Base-by-base conservation (phyloP, 2,113 vertebrate genomes). In the Varanus salvator region DNA sequence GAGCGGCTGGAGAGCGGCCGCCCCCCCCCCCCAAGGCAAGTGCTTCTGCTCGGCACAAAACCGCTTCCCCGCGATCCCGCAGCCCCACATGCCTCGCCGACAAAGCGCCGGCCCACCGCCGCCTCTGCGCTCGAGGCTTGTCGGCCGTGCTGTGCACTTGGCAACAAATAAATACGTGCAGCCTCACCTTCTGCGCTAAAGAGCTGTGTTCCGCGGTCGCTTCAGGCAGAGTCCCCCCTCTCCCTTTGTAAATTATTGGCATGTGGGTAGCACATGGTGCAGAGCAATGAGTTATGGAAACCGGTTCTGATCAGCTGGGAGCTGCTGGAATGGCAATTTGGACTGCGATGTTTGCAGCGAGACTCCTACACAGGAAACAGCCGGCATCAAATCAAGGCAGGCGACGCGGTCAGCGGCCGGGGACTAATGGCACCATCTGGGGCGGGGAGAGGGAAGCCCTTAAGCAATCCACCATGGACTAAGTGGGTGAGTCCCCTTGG, bases 1-100 rank as follows among this genome's bases (percentile, higher is more conserved):
- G 31, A 74, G 86, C 87, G 0, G 83, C 90, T 77, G 90, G 81
- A 34, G 86, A 0, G 90, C n/a, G 0, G 66, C 66, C 85, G 87
- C 84, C 94, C 27, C 80, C 95, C 96, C 91, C 93, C 71, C 0
- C 84, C 88, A 83, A 78, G 72, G 71, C 90, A 80, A 57, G 86
- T 68, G 25, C 89, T 78, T 87, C 72, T 0, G 91, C 93, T 92
- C 76, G 87, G 4, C 83, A 78, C 68, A 90, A 88, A 87, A 76
- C 77, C 80, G 50, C 90, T 93, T 72, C 76, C 5, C 25, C 0
- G 2, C 78, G 57, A 75, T 69, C 86, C 76, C 38, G 64, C 78
- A 54, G 64, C 78, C 44, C 86, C 83, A 86, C 88, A 74, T 74
- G 34, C 54, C 29, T 84, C 54, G 19, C 78, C 21, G 87, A n/a